Conservation (phyloP, 1,140 invertebrate species). For the Calephelis nemesis region DNA sequence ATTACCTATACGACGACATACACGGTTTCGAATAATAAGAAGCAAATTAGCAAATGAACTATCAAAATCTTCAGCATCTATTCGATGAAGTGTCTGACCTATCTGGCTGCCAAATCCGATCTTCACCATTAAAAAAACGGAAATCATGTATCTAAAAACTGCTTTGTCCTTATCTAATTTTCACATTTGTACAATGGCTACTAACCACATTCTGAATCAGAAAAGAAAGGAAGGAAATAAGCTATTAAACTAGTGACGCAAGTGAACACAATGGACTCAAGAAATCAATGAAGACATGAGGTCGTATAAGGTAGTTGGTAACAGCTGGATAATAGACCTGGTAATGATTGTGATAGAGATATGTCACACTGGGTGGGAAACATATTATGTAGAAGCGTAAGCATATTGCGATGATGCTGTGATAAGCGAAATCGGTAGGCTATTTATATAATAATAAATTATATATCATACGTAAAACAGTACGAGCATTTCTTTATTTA, state of each 20-base stretch:
- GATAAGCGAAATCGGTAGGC: no score
- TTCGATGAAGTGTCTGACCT: no score
- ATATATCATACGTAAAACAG: no score
- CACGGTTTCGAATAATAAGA: no score
- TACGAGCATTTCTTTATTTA: no score
- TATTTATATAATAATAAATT: no score
- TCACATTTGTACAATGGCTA: background rate
- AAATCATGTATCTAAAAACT: background rate
- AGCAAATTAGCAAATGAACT: no score
- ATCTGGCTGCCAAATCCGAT: no score
- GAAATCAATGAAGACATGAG: constrained; percentile 6
- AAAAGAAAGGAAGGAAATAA: constrained; percentile 23
- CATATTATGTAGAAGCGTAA: background rate
- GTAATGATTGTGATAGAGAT: background rate
- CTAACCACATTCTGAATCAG: background rate
- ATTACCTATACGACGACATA: no score
- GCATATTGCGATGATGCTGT: no score
- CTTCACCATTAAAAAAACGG: background rate
- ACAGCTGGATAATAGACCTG: background rate
- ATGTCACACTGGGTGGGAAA: background rate
- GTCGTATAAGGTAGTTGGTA: background rate
- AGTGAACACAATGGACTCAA: constrained; percentile 22
- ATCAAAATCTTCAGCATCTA: no score
- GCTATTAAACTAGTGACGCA: constrained; percentile 23
- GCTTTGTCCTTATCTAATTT: background rate